Conservation (phyloP, 2,888 invertebrate species). For the Limnephilus rhombicus region DNA sequence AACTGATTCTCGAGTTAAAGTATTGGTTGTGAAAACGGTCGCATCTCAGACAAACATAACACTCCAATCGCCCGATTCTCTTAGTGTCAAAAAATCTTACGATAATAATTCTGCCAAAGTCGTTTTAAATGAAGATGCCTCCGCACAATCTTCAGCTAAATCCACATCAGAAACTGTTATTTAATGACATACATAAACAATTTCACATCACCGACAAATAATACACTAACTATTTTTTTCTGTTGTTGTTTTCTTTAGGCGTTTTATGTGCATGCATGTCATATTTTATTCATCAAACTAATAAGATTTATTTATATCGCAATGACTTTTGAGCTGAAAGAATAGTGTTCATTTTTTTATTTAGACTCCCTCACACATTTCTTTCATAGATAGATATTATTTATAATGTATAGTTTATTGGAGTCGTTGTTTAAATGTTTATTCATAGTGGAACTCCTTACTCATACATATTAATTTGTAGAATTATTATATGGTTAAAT, state of each 20-base stretch:
- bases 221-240: conserved; percentile 18
- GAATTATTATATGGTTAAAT: not conserved
- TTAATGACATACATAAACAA: conserved; percentile 33
- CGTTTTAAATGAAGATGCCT: conserved; percentile 50
- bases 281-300: not conserved
- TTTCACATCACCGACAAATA: not conserved
- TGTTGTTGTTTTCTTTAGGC: not conserved
- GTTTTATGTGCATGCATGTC: not conserved
- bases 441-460: not conserved
- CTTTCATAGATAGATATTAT: not conserved
- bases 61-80: conserved; percentile 71
- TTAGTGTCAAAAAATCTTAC: conserved; percentile 66
- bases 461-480: not conserved
- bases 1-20: conserved; percentile 55
- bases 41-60: conserved; percentile 75
- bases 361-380: not conserved
- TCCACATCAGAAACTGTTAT: conserved; percentile 61
- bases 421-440: not conserved
- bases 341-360: not conserved
- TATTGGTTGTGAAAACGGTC: conserved; percentile 68
- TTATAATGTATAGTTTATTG: not conserved
- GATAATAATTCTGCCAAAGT: conserved; percentile 65
- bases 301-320: not conserved
- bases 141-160: conserved; percentile 49
- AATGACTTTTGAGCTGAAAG: not conserved